Conservation (phyloP, 2,113 vertebrate species). For the Varanus komodoensis region DNA sequence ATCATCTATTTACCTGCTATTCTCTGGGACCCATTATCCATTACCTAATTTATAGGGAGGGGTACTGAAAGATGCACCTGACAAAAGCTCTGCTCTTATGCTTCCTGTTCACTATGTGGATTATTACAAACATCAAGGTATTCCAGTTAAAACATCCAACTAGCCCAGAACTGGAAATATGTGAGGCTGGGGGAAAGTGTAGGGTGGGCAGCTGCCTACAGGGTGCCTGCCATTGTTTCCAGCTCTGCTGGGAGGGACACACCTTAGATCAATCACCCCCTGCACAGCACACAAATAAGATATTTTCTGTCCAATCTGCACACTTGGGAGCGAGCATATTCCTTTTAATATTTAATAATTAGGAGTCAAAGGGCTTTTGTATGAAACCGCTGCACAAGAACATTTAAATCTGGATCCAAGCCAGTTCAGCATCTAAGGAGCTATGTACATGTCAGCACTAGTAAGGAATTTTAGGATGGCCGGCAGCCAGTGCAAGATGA, state of each 20-base stretch:
- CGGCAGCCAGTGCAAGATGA: background rate
- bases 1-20: background rate
- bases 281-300: background rate
- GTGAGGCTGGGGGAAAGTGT: background rate
- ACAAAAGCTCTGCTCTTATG: background rate
- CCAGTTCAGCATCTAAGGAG: background rate
- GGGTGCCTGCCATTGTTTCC: background rate
- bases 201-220: background rate
- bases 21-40: background rate
- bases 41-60: background rate
- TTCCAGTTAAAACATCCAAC: background rate
- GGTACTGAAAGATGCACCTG: background rate
- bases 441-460: background rate
- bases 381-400: background rate
- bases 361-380: background rate
- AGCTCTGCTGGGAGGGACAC: background rate
- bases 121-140: background rate
- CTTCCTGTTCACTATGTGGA: background rate
- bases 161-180: background rate
- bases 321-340: background rate
- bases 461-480: background rate
- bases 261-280: background rate
- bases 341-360: background rate
- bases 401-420: background rate
- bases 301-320: background rate